Percentiles rank a stretch among this genome's conserved stretches.
These are phyloP conservation scores for Tenthredo scrophulariae DNA, from an alignment of 2,888 invertebrate species.

Conservation along the genomic window DNA sequence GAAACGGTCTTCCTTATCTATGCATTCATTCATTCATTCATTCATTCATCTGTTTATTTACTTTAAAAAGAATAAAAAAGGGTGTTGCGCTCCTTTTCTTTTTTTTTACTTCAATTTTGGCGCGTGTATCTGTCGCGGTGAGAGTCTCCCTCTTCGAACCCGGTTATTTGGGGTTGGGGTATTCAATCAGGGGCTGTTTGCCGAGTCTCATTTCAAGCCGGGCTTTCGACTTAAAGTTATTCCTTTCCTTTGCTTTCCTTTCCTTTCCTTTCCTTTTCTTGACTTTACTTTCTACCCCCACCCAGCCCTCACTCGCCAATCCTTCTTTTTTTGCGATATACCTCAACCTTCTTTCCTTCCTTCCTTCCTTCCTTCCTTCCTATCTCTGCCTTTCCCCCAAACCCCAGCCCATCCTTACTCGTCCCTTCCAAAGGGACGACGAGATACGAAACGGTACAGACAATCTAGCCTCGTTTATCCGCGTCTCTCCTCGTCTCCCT, in stretches of 20 bases:
- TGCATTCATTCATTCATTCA: not conserved
- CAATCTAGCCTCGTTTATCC: slow-evolving; percentile 50
- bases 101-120: not conserved
- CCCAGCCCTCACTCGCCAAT: not conserved
- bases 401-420: slow-evolving; percentile 56
- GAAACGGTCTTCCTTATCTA: not conserved
- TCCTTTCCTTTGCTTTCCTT: slow-evolving; percentile 10
- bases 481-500: slow-evolving; percentile 32
- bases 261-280: slow-evolving; percentile 3
- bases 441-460: slow-evolving; percentile 59
- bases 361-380: not conserved
- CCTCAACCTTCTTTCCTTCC: not conserved
- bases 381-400: not conserved
- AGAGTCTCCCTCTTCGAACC: not conserved
- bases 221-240: slow-evolving; percentile 41
- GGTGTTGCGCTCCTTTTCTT: not conserved
- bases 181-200: slow-evolving; percentile 51
- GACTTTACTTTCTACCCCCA: slow-evolving; percentile 10
- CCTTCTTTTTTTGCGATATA: slow-evolving; percentile 26
- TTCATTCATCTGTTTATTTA: not conserved
- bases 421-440: slow-evolving; percentile 55
- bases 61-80: not conserved
- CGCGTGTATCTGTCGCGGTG: not conserved
- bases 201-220: slow-evolving; percentile 51
- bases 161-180: slow-evolving; percentile 29